Conservation (phyloP, 2,113 vertebrate genomes). For the Semnornis frantzii region DNA sequence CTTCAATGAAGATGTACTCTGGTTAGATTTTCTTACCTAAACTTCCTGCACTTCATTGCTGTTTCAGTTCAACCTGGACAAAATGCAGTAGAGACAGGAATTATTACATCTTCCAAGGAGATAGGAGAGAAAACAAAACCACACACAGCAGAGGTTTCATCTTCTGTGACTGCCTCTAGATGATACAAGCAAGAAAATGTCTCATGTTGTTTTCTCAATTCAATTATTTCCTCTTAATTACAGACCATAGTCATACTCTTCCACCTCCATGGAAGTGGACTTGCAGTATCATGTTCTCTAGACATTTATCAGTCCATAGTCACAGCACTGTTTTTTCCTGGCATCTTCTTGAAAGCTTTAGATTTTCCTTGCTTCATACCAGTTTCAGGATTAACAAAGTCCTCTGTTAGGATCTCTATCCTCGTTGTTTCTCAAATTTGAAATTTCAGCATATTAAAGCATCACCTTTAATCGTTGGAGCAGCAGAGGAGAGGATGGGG, state of each 20-base stretch:
- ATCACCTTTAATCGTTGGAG: neutral
- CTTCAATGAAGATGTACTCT: neutral
- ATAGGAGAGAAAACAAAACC: neutral
- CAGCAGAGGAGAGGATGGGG: fast-evolving
- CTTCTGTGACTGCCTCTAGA: neutral
- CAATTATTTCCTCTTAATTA: neutral
- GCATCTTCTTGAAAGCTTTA: neutral
- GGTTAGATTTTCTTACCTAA: neutral
- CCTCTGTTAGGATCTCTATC: neutral
- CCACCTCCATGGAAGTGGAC: neutral
- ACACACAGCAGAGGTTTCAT: neutral
- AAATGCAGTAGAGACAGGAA: neutral
- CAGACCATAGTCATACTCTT: neutral
- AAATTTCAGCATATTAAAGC: neutral
- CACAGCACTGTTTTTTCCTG: neutral
- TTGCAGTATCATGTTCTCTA: neutral
- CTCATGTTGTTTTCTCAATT: neutral
- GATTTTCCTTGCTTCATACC: neutral
- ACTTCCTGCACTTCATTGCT: neutral
- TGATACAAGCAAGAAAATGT: neutral
- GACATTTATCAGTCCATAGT: neutral
- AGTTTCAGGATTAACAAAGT: neutral
- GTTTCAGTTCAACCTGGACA: neutral
- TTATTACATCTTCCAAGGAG: neutral
- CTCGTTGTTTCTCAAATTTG: neutral